Evolutionary conservation across 2,797 vertebrate species (phyloP).

Genomic region (Sylvia borin): DNA sequence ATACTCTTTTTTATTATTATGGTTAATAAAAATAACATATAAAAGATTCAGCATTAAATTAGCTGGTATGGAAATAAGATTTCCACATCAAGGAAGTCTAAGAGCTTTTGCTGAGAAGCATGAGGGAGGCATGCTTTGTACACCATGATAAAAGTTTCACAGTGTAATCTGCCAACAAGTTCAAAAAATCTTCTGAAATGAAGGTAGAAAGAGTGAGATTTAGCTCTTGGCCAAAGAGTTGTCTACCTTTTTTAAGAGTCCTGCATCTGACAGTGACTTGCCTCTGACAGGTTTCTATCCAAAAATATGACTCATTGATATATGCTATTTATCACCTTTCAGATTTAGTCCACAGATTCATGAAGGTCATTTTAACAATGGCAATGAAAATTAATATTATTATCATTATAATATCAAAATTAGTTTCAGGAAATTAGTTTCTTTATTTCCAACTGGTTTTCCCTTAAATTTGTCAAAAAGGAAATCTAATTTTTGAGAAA

Average conservation of each 20-base stretch:
- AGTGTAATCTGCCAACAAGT: neutral
- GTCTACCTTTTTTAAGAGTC: neutral
- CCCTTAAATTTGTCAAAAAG: neutral
- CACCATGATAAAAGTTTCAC: neutral
- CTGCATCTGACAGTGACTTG: neutral
- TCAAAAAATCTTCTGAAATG: neutral
- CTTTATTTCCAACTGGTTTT: neutral
- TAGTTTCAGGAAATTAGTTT: neutral
- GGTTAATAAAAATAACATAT: neutral
- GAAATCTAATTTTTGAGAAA: neutral
- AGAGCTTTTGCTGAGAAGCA: neutral
- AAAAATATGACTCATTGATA: neutral
- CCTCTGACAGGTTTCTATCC: neutral
- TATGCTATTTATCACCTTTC: constrained; percentile 33
- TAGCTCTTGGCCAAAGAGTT: neutral
- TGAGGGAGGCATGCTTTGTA: accelerated
- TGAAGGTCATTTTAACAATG: neutral
- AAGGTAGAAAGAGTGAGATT: neutral
- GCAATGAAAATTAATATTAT: neutral
- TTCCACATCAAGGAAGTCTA: neutral
- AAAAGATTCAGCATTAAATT: neutral
- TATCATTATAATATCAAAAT: neutral
- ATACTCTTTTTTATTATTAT: neutral
- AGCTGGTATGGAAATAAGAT: neutral
- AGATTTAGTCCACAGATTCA: neutral